phyloP scores from a whole-genome alignment of 2,113 vertebrate genomes.

The Ancistrus triradiatus region DNA sequence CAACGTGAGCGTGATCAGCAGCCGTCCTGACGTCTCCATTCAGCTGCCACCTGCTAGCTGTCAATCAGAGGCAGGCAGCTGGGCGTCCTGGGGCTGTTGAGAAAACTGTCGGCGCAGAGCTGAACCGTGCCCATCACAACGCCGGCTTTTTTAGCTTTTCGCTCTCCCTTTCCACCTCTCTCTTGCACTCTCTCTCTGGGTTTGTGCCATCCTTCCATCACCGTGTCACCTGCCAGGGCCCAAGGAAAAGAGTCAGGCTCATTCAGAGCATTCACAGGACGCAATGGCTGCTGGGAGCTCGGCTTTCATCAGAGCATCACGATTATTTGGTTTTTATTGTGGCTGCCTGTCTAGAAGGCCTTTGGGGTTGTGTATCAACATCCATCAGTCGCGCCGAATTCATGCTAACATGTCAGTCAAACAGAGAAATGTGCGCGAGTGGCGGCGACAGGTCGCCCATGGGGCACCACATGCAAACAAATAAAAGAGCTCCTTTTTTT shows the following conservation, averaged over 20 bases:
- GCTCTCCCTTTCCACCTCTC: slow-evolving; percentile 36
- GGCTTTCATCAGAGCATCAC: neutral
- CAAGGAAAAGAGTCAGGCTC: neutral
- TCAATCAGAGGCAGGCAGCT: slow-evolving; percentile 66
- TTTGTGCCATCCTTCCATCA: slow-evolving; percentile 43
- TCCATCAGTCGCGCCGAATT: slow-evolving; percentile 10
- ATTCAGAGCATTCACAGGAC: neutral
- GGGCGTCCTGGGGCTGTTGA: slow-evolving; percentile 72
- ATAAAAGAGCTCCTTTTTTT: neutral
- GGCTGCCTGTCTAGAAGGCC: neutral
- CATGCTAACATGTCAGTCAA: slow-evolving; percentile 20
- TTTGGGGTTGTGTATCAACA: slow-evolving; percentile 14
- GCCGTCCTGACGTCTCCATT: slow-evolving; percentile 71
- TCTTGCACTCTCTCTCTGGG: slow-evolving; percentile 45
- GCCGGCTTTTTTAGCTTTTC: slow-evolving; percentile 36
- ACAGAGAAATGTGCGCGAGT: slow-evolving; percentile 1
- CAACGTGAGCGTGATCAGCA: slow-evolving; percentile 61
- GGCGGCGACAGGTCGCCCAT: neutral
- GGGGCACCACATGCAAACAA: neutral
- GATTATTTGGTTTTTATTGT: neutral
- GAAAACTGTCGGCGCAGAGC: slow-evolving; percentile 69
- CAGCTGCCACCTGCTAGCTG: slow-evolving; percentile 78
- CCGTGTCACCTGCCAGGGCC: slow-evolving; percentile 29
- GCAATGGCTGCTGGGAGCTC: slow-evolving; percentile 4
- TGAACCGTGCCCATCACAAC: slow-evolving; percentile 70